phyloP scores from a whole-genome alignment of 2,888 invertebrate genomes.

The Drosophila mercatorum region DNA sequence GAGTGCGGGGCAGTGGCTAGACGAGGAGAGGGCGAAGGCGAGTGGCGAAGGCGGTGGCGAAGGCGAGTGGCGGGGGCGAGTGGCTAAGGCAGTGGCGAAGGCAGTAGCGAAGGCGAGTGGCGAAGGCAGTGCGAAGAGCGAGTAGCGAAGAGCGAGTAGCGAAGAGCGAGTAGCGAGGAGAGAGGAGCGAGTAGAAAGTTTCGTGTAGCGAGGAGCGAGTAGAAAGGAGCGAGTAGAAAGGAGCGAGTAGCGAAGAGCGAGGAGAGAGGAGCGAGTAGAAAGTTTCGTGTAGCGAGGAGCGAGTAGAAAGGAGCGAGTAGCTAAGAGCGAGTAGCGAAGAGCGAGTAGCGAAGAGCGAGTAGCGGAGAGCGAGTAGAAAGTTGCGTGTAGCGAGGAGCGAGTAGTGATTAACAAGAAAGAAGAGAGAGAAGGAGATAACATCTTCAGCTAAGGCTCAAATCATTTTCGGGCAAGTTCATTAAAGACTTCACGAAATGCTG shows the following conservation, averaged over 20 bases:
- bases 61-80: too few species aligned
- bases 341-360: background rate
- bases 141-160: background rate
- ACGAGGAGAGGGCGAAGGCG: too few species aligned
- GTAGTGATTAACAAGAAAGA: background rate
- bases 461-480: conserved; percentile 6
- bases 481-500: conserved; percentile 9
- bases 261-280: background rate
- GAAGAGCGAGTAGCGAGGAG: background rate
- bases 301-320: background rate
- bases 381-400: background rate
- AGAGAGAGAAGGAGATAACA: background rate
- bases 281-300: background rate
- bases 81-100: too few species aligned
- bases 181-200: background rate
- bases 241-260: background rate
- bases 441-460: background rate
- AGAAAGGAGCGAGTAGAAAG: background rate
- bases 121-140: too few species aligned
- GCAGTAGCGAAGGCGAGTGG: too few species aligned
- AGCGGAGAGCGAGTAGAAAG: background rate
- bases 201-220: background rate
- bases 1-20: too few species aligned
- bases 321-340: background rate
- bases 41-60: too few species aligned